Evolutionary conservation across 2,797 vertebrate genomes (phyloP), one percentile per base, ranked within the genome.

Genomic region (Helostoma temminkii): DNA sequence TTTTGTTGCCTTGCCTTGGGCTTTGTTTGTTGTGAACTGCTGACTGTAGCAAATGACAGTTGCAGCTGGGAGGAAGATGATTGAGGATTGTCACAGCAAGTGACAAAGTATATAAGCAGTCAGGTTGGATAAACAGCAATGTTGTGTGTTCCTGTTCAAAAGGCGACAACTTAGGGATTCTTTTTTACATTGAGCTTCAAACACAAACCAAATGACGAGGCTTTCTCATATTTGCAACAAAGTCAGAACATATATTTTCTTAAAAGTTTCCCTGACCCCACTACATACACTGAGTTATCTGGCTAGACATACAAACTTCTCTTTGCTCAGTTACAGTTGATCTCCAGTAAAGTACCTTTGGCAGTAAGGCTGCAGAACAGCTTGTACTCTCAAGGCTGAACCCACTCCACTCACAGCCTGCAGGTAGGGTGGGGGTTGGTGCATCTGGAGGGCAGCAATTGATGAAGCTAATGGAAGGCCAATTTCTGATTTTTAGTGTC

Each of bases 11-110:
- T 75, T 78, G 89, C 83, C 81, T 81, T 58, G 28, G 83, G 71
- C 83, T 88, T 84, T 91, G 84, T 91, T 90, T 89, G 80, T 84
- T 79, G 88, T 80, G 74, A 87, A 78, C 69, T 85, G 82, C 84
- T 85, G 86, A 87, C 80, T 87, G 82, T 71, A 54, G 60, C 82
- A 72, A 77, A 74, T 78, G 87, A 87, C 87, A 84, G 82, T 80
- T 87, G 86, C 84, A 89, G 88, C 89, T 86, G 86, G 76, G 76
- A 71, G 70, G 81, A 85, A 45, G 78, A 88, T 84, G 87, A 83
- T 73, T 72, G 85, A 83, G 30, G 54, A 73, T 62, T 49, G 71
- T 56, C 43, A 53, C 5, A 73, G 52, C 66, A 70, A 76, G 59
- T 69, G 74, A 74, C 78, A 71, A 57, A 71, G 36, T 71, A 71